Evolutionary conservation across 2,888 invertebrate genomes (phyloP).

Genomic region (Diarsia rubi): DNA sequence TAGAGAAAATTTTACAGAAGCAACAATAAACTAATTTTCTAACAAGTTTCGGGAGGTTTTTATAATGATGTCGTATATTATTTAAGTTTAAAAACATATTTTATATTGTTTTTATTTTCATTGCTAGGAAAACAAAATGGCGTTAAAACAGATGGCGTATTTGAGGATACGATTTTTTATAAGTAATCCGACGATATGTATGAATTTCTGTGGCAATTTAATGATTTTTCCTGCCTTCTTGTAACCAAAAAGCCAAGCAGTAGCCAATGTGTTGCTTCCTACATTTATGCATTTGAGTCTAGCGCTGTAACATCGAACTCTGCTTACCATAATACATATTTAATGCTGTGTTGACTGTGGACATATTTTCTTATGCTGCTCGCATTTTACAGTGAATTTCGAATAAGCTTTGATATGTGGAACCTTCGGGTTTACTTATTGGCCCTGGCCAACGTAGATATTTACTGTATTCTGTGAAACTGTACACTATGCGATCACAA

Average conservation of each 20-base stretch:
- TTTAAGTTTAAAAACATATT: too few species aligned
- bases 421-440: neutral
- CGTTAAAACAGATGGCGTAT: too few species aligned
- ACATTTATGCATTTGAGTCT: conserved; percentile 26
- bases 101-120: too few species aligned
- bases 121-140: too few species aligned
- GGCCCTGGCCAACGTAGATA: neutral
- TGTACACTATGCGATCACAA: neutral
- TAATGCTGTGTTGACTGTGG: conserved; percentile 6
- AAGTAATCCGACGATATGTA: too few species aligned
- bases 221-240: neutral
- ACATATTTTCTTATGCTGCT: neutral
- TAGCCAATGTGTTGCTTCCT: conserved; percentile 8
- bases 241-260: neutral
- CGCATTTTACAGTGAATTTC: conserved; percentile 12
- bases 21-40: too few species aligned
- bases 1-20: too few species aligned
- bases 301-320: conserved; percentile 13
- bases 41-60: too few species aligned
- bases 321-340: conserved; percentile 43
- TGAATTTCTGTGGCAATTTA: neutral
- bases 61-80: too few species aligned
- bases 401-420: neutral
- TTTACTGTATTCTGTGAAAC: neutral
- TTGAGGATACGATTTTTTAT: too few species aligned